These are phyloP conservation scores for Alligator mississippiensis DNA, from an alignment of 2,113 vertebrate species.

Conservation along the genomic window DNA sequence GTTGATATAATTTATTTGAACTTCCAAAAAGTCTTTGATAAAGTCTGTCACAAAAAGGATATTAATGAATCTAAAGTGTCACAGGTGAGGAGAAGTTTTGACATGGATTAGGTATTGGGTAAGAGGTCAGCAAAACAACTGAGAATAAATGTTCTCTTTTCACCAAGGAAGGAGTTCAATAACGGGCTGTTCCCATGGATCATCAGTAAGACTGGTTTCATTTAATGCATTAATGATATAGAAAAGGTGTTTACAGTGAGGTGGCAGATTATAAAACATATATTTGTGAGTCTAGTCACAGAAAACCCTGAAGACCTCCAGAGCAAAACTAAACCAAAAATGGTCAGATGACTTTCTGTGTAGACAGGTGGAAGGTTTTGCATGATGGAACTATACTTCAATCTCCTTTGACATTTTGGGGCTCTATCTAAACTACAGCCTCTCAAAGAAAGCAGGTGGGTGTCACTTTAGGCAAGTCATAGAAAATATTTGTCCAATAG, in stretches of 20 bases:
- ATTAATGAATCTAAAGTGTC: not conserved
- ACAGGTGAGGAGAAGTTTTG: not conserved
- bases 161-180: not conserved
- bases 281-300: not conserved
- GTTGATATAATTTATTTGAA: not conserved
- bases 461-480: not conserved
- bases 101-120: not conserved
- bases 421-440: not conserved
- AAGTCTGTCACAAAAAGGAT: not conserved
- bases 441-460: not conserved
- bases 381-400: not conserved
- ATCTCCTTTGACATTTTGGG: not conserved
- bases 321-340: not conserved
- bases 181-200: not conserved
- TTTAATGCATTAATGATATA: not conserved
- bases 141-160: constrained; percentile 11
- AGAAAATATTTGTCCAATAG: not conserved
- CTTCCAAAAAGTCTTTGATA: not conserved
- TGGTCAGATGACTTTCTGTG: not conserved
- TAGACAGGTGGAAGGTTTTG: not conserved
- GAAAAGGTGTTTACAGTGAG: not conserved
- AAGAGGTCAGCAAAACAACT: not conserved
- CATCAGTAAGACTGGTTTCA: not conserved
- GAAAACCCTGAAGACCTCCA: not conserved
- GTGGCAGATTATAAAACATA: not conserved